Evolutionary conservation across 2,888 invertebrate genomes (phyloP), one percentile per base, ranked within the genome.

Genomic region (Gryllus longicercus): DNA sequence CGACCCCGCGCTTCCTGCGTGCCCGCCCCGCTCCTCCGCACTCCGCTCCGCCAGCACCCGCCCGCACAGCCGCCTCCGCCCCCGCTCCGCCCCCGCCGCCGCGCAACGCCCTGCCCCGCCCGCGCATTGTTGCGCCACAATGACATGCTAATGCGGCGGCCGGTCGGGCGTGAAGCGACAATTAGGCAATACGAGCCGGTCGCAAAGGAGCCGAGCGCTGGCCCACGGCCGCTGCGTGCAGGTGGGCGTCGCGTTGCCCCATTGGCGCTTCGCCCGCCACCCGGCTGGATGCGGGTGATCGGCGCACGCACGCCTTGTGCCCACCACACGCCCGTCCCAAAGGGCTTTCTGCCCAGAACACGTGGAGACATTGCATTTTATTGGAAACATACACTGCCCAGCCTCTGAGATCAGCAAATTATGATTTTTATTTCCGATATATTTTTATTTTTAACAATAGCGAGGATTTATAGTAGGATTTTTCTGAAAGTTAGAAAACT

Each of bases 151-250:
- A 63, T 63, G 63, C 63, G 8, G 14, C 16, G 63, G 63, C n/a
- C 63, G n/a, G 63, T n/a, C 63, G 63, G 16, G 63, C 63, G 63
- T 63, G 63, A 63, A 63, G 63, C n/a, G 63, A 63, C 63, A 63
- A 63, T 63, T 63, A 63, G 63, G 63, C n/a, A 63, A 63, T 63
- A 63, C n/a, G 63, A 38, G 25, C 38, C 38, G 38, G 38, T 38
- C 38, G 38, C 38, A 38, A 38, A 38, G 38, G 38, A 38, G 38
- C 38, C 38, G 38, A 38, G 38, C 63, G n/a, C 63, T 8, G n/a
- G 16, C 63, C 63, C n/a, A 63, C 63, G 63, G n/a, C 14, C 16
- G 63, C 63, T 14, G 38, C 8, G 12, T 14, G 63, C 63, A 63
- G 63, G 16, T n/a, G 63, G 63, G 16, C 14, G 63, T 14, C 63